phyloP scores from a whole-genome alignment of 2,797 vertebrate genomes.

The Sandelia bainsii region DNA sequence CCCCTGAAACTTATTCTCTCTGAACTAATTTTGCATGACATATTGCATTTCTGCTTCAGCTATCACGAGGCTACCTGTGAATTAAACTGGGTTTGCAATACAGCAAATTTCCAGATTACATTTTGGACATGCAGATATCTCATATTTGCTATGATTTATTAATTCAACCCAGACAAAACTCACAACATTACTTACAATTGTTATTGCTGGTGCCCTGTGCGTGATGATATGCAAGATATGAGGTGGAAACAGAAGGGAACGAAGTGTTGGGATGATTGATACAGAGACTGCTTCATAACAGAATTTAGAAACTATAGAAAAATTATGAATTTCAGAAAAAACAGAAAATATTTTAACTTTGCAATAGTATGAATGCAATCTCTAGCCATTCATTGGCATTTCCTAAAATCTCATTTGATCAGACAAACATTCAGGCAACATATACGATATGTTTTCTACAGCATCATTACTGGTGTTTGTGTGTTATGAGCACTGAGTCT shows the following conservation, averaged over 20 bases:
- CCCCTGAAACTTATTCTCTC: conserved; percentile 87
- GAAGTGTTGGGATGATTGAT: conserved; percentile 45
- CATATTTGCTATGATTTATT: conserved; percentile 83
- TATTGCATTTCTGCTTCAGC: conserved; percentile 88
- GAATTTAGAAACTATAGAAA: conserved; percentile 23
- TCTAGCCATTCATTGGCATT: background rate
- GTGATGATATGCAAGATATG: conserved; percentile 53
- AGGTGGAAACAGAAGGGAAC: conserved; percentile 50
- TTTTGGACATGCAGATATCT: conserved; percentile 81
- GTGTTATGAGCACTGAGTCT: background rate
- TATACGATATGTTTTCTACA: background rate
- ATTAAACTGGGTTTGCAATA: conserved; percentile 84
- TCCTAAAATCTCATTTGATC: background rate
- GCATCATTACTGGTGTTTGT: background rate
- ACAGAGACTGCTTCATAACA: conserved; percentile 29
- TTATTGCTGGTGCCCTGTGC: conserved; percentile 57
- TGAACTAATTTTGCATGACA: conserved; percentile 89
- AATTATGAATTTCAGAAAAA: conserved; percentile 33
- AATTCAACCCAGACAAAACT: conserved; percentile 81
- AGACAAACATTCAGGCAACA: conserved; percentile 7
- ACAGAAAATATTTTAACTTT: conserved; percentile 2
- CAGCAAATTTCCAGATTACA: conserved; percentile 82
- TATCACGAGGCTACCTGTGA: conserved; percentile 87
- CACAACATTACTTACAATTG: conserved; percentile 74
- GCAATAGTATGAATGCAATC: background rate